A percentile compares a stretch with the other conserved stretches of the same genome.
These are phyloP conservation scores for Tiliacea citrago DNA, from an alignment of 2,888 invertebrate genomes.

Conservation along the genomic window DNA sequence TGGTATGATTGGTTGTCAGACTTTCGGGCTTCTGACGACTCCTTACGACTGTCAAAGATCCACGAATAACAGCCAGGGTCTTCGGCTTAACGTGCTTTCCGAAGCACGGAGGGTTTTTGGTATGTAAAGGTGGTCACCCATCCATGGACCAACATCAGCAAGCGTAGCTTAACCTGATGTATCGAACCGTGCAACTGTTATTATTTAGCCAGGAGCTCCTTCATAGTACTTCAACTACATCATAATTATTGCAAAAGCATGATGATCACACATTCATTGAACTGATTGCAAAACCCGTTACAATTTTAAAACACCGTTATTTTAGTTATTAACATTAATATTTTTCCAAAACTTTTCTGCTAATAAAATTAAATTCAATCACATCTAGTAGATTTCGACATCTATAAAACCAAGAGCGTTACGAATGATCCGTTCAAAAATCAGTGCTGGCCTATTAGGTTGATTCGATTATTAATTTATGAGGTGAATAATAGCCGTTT, in stretches of 20 bases:
- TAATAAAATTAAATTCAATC: slow-evolving; percentile 62
- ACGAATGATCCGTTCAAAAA: slow-evolving; percentile 85
- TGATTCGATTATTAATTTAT: slow-evolving; percentile 89
- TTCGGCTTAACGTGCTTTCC: too few species aligned
- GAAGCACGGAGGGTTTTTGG: too few species aligned
- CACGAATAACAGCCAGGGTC: too few species aligned
- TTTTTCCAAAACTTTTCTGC: slow-evolving; percentile 23
- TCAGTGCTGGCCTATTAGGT: slow-evolving; percentile 87
- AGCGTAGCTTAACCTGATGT: too few species aligned
- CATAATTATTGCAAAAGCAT: slow-evolving; percentile 22
- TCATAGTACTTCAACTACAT: neutral
- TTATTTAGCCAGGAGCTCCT: too few species aligned
- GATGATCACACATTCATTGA: slow-evolving; percentile 27
- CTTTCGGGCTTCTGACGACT: too few species aligned
- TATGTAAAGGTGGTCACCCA: too few species aligned
- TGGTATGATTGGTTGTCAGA: too few species aligned
- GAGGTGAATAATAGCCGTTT: slow-evolving; percentile 86
- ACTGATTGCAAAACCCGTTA: slow-evolving; percentile 28
- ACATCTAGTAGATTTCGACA: slow-evolving; percentile 72
- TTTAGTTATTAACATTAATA: slow-evolving; percentile 20
- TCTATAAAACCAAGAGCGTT: slow-evolving; percentile 75
- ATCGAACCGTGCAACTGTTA: too few species aligned
- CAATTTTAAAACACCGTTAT: slow-evolving; percentile 36
- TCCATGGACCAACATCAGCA: too few species aligned
- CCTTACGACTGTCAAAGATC: too few species aligned